Base-by-base conservation (phyloP, 2,888 invertebrate genomes). In the Therioaphis trifolii region DNA sequence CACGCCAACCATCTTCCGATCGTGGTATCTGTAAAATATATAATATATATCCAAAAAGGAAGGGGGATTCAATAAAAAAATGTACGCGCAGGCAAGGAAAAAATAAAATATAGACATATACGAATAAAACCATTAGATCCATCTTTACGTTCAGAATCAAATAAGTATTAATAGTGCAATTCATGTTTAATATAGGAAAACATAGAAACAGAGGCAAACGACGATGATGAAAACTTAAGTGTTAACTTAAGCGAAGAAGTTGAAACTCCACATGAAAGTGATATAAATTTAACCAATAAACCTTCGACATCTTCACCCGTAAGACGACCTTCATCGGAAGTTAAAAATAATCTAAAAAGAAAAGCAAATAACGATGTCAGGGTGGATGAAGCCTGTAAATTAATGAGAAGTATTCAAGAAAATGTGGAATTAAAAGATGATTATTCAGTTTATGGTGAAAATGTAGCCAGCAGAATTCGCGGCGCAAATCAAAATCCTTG, bases 151-250 rank as follows among this genome's bases (percentile, higher is more conserved):
- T 21, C 9, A 55, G 21, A 21, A 55, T 21, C 21, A n/a, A n/a
- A n/a, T n/a, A n/a, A n/a, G n/a, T 55, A 55, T 14, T 55, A 55
- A 9, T 55, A 55, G 12, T 12, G 7, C 55, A 55, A 21, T 5
- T 55, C 21, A 55, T 55, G 55, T 55, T 55, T 55, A 55, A n/a
- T n/a, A 55, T 21, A 55, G n/a, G 55, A 55, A 55, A 21, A 55
- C 21, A 21, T 21, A 55, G 55, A 21, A 55, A 55, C n/a, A 21
- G 21, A 21, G 21, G 12, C 55, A 43, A 43, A 43, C 43, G 4
- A 43, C 43, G 43, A 43, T 43, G 43, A 55, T 55, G 55, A 55
- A 21, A 7, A 55, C 21, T 55, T 55, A 21, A 55, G 55, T 55
- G 21, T 55, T 55, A 21, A n/a, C n/a, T 55, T 21, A 5, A 55